phyloP scores from a whole-genome alignment of 2,888 invertebrate genomes.

The Orchesella flavescens region DNA sequence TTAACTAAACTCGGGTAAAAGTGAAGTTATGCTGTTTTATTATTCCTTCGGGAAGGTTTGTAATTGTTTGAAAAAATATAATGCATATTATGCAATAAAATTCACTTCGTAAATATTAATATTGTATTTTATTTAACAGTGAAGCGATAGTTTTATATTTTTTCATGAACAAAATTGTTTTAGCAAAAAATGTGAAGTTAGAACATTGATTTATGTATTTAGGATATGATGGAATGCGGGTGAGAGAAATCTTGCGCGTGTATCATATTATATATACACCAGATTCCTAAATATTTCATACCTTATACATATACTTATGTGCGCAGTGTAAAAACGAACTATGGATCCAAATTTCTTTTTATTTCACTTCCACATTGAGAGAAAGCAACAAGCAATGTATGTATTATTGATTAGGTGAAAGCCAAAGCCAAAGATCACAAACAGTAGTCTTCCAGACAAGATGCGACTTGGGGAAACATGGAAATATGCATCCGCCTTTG shows the following conservation, averaged over 20 bases:
- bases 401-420: constrained; percentile 48
- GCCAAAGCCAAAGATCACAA: background rate
- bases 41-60: no score
- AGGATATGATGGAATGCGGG: background rate
- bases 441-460: no score
- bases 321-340: background rate
- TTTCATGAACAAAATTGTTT: no score
- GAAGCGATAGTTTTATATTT: no score
- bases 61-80: no score
- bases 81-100: no score
- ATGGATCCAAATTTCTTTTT: background rate
- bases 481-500: no score
- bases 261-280: background rate
- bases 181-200: background rate
- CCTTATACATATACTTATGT: background rate
- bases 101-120: no score
- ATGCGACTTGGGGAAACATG: no score
- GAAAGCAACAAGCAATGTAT: constrained; percentile 34
- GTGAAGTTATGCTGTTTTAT: no score
- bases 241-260: background rate
- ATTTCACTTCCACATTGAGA: constrained; percentile 16
- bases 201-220: constrained; percentile 1
- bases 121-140: no score
- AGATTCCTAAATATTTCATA: constrained; percentile 4
- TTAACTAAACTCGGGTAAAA: background rate